A percentile compares a stretch with the other conserved stretches of the same genome.
Conservation (phyloP, 2,113 vertebrate species). For the Hyaena hyaena region DNA sequence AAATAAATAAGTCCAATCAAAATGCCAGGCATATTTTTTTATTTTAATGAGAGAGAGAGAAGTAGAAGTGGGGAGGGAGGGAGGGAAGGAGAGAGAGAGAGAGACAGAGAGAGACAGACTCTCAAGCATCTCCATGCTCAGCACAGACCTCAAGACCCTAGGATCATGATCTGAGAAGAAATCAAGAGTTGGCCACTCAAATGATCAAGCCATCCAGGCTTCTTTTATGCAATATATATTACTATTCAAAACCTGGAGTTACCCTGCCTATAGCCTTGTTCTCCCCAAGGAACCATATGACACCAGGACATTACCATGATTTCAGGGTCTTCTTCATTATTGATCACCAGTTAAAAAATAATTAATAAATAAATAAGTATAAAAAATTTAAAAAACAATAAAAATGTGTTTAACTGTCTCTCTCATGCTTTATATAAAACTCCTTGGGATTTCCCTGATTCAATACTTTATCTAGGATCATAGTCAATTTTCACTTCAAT, state of each 20-base stretch:
- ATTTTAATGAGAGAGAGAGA: no score
- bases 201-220: background rate
- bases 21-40: background rate
- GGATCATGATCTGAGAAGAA: no score
- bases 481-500: background rate
- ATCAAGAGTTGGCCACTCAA: no score
- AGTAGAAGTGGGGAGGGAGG: no score
- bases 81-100: no score
- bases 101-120: no score
- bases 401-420: background rate
- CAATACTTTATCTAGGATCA: background rate
- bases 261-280: background rate
- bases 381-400: background rate
- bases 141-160: no score
- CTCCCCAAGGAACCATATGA: background rate
- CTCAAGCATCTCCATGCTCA: no score
- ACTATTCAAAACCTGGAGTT: background rate
- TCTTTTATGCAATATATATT: background rate
- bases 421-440: background rate
- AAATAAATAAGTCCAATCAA: background rate
- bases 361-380: no score
- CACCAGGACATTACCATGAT: background rate
- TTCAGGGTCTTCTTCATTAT: background rate
- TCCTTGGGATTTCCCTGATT: background rate
- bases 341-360: background rate